These are phyloP conservation scores for Sebastes goodei DNA, from an alignment of 2,797 vertebrate genomes.

Conservation along the genomic window DNA sequence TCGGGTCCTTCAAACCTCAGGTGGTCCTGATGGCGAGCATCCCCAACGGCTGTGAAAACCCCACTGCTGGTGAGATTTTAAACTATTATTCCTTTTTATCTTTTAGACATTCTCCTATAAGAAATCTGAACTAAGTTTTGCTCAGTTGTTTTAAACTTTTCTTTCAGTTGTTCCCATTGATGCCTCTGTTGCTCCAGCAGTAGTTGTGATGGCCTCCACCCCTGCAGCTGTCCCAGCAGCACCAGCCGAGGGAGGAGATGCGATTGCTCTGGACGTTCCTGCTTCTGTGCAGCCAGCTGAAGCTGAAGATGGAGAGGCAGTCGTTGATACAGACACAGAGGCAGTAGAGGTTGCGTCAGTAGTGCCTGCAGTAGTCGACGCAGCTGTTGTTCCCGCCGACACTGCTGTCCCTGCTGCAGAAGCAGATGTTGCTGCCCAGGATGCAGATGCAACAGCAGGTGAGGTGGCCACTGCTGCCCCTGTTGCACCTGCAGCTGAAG, in stretches of 20 bases:
- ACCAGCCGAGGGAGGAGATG: constrained; percentile 51
- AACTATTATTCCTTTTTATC: not conserved
- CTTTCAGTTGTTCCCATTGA: constrained; percentile 53
- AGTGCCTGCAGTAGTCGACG: constrained; percentile 47
- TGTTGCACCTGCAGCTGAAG: constrained; percentile 11
- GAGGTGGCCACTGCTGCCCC: constrained; percentile 34
- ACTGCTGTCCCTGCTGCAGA: constrained; percentile 14
- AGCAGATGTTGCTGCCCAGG: not conserved
- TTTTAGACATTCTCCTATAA: not conserved
- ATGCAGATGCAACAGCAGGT: not conserved
- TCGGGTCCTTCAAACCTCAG: constrained; percentile 84
- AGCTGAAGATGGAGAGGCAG: constrained; percentile 40
- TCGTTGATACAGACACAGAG: constrained; percentile 18
- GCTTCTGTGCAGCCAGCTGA: constrained; percentile 45
- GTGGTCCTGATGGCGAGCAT: constrained; percentile 92
- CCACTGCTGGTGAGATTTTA: constrained; percentile 67
- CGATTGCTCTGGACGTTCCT: constrained; percentile 56
- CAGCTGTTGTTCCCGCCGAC: constrained; percentile 10
- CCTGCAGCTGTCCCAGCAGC: constrained; percentile 40
- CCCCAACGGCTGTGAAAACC: constrained; percentile 83
- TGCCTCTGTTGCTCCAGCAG: constrained; percentile 59
- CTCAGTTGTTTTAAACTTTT: constrained; percentile 2
- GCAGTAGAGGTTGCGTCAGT: constrained; percentile 35
- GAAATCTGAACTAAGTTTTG: not conserved
- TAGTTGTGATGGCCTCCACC: constrained; percentile 64